phyloP scores from a whole-genome alignment of 2,113 vertebrate species.

The Nothocercus julius region DNA sequence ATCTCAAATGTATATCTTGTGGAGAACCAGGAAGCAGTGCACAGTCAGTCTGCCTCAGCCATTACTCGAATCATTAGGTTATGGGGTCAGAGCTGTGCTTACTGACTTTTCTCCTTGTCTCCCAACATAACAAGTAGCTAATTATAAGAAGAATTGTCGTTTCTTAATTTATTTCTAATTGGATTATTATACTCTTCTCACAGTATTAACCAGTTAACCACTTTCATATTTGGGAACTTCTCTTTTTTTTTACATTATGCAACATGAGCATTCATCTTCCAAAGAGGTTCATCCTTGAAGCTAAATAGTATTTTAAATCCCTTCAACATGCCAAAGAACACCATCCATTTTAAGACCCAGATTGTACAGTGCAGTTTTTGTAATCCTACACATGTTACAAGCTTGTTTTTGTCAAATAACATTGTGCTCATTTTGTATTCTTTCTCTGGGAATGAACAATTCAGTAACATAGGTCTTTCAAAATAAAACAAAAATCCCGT shows the following conservation, averaged over 20 bases:
- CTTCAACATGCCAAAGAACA: slow-evolving; percentile 33
- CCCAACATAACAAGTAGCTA: not conserved
- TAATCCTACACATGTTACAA: slow-evolving; percentile 77
- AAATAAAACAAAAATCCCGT: slow-evolving; percentile 60
- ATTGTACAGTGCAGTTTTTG: slow-evolving; percentile 51
- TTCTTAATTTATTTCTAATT: not conserved
- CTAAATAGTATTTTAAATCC: slow-evolving; percentile 49
- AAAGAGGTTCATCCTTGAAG: slow-evolving; percentile 5
- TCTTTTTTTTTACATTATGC: not conserved
- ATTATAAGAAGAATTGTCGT: not conserved
- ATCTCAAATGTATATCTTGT: not conserved
- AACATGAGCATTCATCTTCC: slow-evolving; percentile 39
- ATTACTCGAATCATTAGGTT: not conserved
- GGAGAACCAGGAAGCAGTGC: not conserved
- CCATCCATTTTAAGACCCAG: slow-evolving; percentile 60
- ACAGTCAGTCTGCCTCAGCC: not conserved
- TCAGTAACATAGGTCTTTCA: slow-evolving; percentile 65
- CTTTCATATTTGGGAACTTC: not conserved
- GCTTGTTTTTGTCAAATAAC: slow-evolving; percentile 65
- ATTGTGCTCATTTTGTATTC: slow-evolving; percentile 80
- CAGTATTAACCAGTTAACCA: slow-evolving; percentile 5
- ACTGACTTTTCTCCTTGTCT: not conserved
- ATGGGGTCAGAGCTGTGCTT: not conserved
- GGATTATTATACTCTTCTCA: not conserved
- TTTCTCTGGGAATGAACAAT: slow-evolving; percentile 73